Evolutionary conservation across 2,113 vertebrate genomes (phyloP).

Genomic region (Oncorhynchus mykiss): DNA sequence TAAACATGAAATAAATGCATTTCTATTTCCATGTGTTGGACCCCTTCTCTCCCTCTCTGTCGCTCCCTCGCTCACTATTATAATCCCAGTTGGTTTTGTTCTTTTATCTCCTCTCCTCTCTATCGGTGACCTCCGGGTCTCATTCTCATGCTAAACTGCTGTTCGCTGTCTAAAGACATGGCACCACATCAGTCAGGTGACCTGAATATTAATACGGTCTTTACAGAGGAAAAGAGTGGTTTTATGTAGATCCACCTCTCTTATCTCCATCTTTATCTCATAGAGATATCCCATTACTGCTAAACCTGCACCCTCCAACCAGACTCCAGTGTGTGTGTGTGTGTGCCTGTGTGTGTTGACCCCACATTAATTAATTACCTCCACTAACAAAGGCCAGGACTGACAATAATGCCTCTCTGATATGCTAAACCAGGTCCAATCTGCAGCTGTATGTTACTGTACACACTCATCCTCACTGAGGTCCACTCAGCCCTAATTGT

Average conservation of each 20-base stretch:
- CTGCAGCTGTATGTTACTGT: constrained; percentile 51
- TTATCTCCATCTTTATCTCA: neutral
- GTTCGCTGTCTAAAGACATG: constrained; percentile 72
- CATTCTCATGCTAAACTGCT: constrained; percentile 73
- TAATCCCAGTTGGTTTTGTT: constrained; percentile 51
- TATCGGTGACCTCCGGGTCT: constrained; percentile 53
- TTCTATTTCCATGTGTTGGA: neutral
- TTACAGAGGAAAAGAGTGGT: constrained; percentile 43
- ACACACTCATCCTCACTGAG: constrained; percentile 30
- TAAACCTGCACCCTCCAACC: constrained; percentile 43
- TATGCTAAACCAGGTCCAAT: constrained; percentile 65
- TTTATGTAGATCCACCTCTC: constrained; percentile 54
- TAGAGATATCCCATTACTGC: constrained; percentile 45
- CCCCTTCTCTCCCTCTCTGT: constrained; percentile 24
- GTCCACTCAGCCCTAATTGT: constrained; percentile 57
- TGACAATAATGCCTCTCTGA: constrained; percentile 63
- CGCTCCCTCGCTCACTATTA: constrained; percentile 41
- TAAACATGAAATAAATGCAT: constrained; percentile 41
- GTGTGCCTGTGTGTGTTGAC: constrained; percentile 27
- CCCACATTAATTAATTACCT: constrained; percentile 57
- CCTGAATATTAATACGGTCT: constrained; percentile 62
- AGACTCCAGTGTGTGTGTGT: neutral
- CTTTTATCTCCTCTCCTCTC: constrained; percentile 29
- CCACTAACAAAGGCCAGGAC: constrained; percentile 34
- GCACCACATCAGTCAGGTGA: constrained; percentile 61